These are phyloP conservation scores for Mionectes macconnelli DNA, from an alignment of 2,113 vertebrate species.

Conservation along the genomic window DNA sequence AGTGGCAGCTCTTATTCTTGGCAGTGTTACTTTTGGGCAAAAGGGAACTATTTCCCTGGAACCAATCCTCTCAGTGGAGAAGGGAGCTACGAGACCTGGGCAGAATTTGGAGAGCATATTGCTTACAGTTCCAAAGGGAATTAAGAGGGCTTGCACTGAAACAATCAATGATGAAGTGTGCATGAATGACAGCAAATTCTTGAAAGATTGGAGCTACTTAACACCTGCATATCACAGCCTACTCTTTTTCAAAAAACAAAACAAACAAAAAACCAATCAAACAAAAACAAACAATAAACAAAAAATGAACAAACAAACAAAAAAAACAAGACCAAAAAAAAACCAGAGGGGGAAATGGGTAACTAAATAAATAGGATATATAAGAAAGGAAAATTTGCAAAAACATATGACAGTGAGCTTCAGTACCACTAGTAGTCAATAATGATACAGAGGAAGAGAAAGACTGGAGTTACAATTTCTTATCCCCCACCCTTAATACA, in stretches of 20 bases:
- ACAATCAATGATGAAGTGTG: not conserved
- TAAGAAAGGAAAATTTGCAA: not conserved
- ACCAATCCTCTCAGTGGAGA: not conserved
- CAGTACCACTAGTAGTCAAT: not conserved
- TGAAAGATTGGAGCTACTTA: not conserved
- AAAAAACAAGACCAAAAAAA: not conserved
- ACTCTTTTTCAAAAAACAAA: not conserved
- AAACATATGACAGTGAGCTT: not conserved
- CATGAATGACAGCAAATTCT: not conserved
- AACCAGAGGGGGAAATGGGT: not conserved
- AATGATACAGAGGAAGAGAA: not conserved
- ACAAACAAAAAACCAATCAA: too few species aligned
- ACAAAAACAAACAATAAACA: too few species aligned
- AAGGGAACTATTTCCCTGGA: not conserved
- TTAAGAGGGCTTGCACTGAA: not conserved
- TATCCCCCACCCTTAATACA: not conserved
- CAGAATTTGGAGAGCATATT: not conserved
- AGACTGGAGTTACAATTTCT: not conserved
- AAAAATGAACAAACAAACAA: too few species aligned
- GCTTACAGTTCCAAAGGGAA: not conserved
- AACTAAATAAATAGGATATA: not conserved
- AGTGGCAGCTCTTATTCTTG: not conserved
- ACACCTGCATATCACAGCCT: not conserved
- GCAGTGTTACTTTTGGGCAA: not conserved
- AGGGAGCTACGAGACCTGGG: not conserved